Conservation (phyloP, 2,113 vertebrate genomes). For the Coturnix japonica region DNA sequence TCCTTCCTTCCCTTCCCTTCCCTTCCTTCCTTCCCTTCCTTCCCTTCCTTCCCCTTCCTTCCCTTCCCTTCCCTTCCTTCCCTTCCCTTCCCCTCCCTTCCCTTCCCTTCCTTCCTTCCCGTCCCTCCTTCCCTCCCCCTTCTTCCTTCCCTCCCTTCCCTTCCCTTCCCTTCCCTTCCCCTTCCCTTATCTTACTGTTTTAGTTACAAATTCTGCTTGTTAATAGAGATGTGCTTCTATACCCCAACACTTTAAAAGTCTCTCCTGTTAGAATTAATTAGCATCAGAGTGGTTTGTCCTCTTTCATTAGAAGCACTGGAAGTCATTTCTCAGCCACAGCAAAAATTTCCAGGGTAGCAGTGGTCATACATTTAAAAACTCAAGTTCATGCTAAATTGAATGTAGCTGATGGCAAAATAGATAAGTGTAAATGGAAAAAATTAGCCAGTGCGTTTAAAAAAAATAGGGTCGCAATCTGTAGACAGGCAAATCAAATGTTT, state of each 20-base stretch:
- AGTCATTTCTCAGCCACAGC: not conserved
- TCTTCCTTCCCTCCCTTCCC: too few species aligned
- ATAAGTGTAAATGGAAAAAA: conserved; percentile 36
- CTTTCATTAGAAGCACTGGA: conserved; percentile 1
- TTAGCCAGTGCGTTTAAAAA: conserved; percentile 26
- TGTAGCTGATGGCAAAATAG: conserved; percentile 36
- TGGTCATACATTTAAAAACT: not conserved
- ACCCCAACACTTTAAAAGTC: not conserved
- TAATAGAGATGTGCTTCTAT: not conserved
- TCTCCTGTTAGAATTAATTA: conserved; percentile 18
- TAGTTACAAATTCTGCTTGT: not conserved
- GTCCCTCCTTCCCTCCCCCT: too few species aligned
- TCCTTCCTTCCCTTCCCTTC: too few species aligned
- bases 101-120: too few species aligned
- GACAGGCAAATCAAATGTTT: not conserved
- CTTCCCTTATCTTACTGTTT: not conserved
- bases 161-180: too few species aligned
- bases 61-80: too few species aligned
- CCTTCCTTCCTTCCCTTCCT: too few species aligned
- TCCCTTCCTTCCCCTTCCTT: too few species aligned
- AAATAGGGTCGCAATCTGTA: not conserved
- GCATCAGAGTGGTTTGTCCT: not conserved
- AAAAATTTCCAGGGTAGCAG: not conserved
- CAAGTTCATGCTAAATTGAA: conserved; percentile 40
- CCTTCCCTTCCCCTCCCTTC: too few species aligned